Evolutionary conservation across 2,797 vertebrate species (phyloP).

Genomic region (Poeciliopsis paucimaculata): DNA sequence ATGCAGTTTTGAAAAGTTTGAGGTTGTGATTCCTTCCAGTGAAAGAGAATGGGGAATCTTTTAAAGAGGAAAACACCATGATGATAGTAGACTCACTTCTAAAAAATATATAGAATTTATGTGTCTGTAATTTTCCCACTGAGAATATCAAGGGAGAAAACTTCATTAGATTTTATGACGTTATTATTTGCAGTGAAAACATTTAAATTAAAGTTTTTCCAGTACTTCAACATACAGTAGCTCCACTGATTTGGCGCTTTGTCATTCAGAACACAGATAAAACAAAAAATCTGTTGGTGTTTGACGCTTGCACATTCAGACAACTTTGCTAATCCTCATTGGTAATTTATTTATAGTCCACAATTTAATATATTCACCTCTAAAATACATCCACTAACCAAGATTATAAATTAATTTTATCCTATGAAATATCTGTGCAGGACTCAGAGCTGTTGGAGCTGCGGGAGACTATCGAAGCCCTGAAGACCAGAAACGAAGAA

Average conservation of each 20-base stretch:
- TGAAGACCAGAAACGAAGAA: constrained; percentile 91
- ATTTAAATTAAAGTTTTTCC: neutral
- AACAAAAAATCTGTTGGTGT: neutral
- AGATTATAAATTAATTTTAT: neutral
- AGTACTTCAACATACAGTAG: neutral
- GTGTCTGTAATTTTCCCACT: neutral
- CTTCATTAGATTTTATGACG: neutral
- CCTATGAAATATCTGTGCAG: constrained; percentile 65
- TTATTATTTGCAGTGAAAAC: neutral
- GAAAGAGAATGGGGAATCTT: neutral
- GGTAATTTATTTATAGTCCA: neutral
- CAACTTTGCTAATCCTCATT: neutral
- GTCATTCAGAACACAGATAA: neutral
- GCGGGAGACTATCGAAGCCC: constrained; percentile 90
- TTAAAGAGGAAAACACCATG: neutral
- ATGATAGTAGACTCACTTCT: neutral
- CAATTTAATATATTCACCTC: neutral
- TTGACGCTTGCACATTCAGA: neutral
- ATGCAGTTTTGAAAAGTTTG: neutral
- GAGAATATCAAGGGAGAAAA: neutral
- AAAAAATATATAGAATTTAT: neutral
- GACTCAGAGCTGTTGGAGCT: constrained; percentile 90
- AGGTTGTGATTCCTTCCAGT: neutral
- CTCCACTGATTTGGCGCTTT: neutral
- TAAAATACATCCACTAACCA: neutral